Percentiles rank a stretch among this genome's conserved stretches.
Conservation (phyloP, 2,797 vertebrate species). For the Dendrocincla fuliginosa region DNA sequence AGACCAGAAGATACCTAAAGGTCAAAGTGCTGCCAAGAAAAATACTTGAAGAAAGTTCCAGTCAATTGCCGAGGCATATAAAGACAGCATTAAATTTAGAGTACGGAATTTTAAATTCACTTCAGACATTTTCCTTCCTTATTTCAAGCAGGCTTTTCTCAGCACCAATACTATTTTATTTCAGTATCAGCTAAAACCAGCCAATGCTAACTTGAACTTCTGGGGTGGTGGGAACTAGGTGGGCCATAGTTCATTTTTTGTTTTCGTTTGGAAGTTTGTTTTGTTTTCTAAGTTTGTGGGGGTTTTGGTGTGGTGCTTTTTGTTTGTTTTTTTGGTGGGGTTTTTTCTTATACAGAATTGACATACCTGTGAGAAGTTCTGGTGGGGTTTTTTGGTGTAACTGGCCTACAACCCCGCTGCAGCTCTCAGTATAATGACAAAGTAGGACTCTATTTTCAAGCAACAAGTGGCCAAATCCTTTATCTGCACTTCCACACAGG, state of each 20-base stretch:
- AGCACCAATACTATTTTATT: not conserved
- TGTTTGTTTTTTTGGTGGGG: rapidly evolving
- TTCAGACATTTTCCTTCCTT: not conserved
- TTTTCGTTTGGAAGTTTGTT: not conserved
- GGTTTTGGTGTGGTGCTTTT: not conserved
- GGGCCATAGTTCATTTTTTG: not conserved
- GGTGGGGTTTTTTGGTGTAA: not conserved
- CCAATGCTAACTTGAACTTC: not conserved
- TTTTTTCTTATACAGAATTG: not conserved
- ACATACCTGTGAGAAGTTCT: not conserved
- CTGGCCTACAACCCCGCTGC: not conserved
- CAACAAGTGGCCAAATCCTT: not conserved
- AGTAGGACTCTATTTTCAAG: not conserved
- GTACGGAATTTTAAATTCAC: not conserved
- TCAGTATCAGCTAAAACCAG: not conserved
- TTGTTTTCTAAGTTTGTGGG: not conserved
- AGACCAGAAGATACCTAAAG: not conserved
- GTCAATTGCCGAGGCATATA: not conserved
- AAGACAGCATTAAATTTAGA: not conserved
- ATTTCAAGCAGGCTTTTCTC: not conserved
- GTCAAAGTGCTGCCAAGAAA: slow-evolving; percentile 16
- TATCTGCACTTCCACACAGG: not conserved
- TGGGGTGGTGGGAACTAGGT: not conserved
- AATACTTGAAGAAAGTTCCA: not conserved
- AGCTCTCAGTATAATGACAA: not conserved